A percentile compares a stretch with the other conserved stretches of the same genome.
Evolutionary conservation across 2,113 vertebrate species (phyloP).

Genomic region (Heterotilapia buettikoferi): DNA sequence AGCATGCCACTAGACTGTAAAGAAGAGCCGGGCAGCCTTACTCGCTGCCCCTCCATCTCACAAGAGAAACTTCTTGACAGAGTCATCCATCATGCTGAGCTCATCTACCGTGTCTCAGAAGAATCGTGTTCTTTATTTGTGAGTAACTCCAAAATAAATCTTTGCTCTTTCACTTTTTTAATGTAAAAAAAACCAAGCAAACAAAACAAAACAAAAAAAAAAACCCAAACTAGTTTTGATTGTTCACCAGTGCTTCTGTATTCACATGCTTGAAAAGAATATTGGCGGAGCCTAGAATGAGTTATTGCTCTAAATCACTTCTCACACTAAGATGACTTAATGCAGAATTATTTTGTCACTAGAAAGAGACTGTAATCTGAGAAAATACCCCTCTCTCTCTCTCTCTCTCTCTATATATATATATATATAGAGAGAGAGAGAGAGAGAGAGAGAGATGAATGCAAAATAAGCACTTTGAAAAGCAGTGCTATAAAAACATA

Average conservation of each 20-base stretch:
- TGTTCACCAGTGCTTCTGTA: not conserved
- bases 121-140: slow-evolving; percentile 71
- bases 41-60: slow-evolving; percentile 65
- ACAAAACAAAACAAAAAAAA: rapidly evolving
- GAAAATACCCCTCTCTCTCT: not conserved
- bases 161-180: not conserved
- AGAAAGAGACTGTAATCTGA: not conserved
- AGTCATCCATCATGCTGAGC: slow-evolving; percentile 73
- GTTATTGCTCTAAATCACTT: not conserved
- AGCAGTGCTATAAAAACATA: not conserved
- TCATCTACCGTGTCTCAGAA: slow-evolving; percentile 71
- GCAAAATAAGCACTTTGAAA: not conserved
- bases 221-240: not conserved
- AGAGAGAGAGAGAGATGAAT: not conserved
- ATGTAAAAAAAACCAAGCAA: not conserved
- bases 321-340: not conserved
- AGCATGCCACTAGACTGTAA: slow-evolving; percentile 62
- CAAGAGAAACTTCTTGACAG: slow-evolving; percentile 74
- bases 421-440: not conserved
- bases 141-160: slow-evolving; percentile 37
- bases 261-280: not conserved
- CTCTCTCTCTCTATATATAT: rapidly evolving
- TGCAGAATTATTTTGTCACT: not conserved
- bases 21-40: slow-evolving; percentile 40
- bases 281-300: not conserved